Evolutionary conservation across 2,113 vertebrate species (phyloP), one percentile per base, ranked within the genome.

Genomic region (Labrus mixtus): DNA sequence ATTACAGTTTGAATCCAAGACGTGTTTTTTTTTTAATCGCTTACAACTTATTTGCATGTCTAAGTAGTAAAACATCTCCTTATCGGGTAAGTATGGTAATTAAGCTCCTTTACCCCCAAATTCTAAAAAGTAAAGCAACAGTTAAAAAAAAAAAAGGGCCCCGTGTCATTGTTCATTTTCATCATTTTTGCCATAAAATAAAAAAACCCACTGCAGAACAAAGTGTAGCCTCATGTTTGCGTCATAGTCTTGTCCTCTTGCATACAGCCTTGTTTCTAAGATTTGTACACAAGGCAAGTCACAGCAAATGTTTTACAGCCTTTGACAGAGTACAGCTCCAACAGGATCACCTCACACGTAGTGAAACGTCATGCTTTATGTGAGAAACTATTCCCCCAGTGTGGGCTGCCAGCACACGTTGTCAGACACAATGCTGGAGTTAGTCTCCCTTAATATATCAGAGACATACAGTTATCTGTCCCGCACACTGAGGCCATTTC

Each of bases 51-150:
- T 37, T 46, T 57, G 13, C 22, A 39, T 33, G 36, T 64, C 8
- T 25, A 76, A 62, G 60, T 29, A 2, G 56, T 46, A 20, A 73
- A 8, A 23, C 41, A n/a, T n/a, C n/a, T 60, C 58, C 22, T 33
- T 45, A 22, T 51, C 16, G 78, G 83, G 83, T 88, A 88, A 90
- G 85, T 88, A 88, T 86, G 0, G 45, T 68, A 10, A 4, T n/a
- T 11, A 4, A 62, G 16, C 25, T 13, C 60, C 4, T 6, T 39
- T 16, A 37, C 13, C 4, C 4, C n/a, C n/a, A n/a, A n/a, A n/a
- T n/a, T n/a, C n/a, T n/a, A n/a, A n/a, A n/a, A n/a, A n/a, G n/a
- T n/a, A n/a, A n/a, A n/a, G n/a, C n/a, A n/a, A n/a, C n/a, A n/a
- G n/a, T n/a, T n/a, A n/a, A n/a, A n/a, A n/a, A n/a, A n/a, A n/a